Evolutionary conservation across 2,888 invertebrate genomes (phyloP).

Genomic region (Eupithecia subumbrata): DNA sequence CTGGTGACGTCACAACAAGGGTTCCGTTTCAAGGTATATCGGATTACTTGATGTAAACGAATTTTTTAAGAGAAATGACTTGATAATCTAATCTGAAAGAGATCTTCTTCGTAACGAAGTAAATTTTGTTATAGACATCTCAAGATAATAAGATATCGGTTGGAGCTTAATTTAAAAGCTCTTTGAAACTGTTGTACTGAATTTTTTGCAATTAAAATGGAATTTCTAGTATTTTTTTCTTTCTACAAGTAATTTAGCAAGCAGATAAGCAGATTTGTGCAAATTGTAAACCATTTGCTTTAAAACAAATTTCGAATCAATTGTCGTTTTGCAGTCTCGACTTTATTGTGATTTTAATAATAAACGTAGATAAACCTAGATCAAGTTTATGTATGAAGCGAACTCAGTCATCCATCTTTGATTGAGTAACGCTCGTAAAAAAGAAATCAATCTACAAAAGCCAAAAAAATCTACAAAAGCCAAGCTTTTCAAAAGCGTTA

Average conservation of each 20-base stretch:
- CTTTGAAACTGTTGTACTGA: neutral
- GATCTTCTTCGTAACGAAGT: neutral
- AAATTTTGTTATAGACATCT: neutral
- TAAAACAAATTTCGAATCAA: too few species aligned
- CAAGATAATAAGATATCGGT: neutral
- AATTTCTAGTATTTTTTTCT: neutral
- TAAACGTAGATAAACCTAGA: too few species aligned
- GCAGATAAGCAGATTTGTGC: too few species aligned
- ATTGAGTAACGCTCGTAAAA: too few species aligned
- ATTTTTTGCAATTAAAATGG: neutral
- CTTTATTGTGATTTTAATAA: too few species aligned
- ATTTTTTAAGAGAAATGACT: slow-evolving; percentile 8
- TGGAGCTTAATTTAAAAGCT: neutral
- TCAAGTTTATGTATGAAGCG: too few species aligned
- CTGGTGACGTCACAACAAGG: neutral
- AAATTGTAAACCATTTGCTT: too few species aligned
- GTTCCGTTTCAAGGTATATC: slow-evolving; percentile 1
- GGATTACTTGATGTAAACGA: slow-evolving; percentile 10
- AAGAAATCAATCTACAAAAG: too few species aligned
- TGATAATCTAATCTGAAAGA: neutral
- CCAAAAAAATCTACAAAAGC: too few species aligned
- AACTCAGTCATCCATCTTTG: too few species aligned
- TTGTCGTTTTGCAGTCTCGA: too few species aligned
- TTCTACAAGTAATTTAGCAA: neutral
- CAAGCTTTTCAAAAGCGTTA: too few species aligned